Percentiles rank a stretch among this genome's conserved stretches.
Evolutionary conservation across 1,140 invertebrate species (phyloP).

Genomic region (Heliconius hermathena): DNA sequence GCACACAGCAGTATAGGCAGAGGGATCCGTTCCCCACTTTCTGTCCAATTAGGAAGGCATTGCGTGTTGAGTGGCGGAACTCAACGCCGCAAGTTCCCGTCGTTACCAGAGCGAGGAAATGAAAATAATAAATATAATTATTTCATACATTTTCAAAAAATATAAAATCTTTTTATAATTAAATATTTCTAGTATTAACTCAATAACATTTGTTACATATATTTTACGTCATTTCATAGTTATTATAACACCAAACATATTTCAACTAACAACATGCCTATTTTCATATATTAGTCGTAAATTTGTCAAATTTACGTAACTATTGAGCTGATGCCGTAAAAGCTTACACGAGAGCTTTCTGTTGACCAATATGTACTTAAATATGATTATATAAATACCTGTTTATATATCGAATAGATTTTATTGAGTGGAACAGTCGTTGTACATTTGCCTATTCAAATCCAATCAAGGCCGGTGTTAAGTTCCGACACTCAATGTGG

Average conservation of each 20-base stretch:
- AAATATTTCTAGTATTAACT: no score
- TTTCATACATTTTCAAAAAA: no score
- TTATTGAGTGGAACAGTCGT: not conserved
- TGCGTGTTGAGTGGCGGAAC: no score
- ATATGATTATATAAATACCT: constrained; percentile 5
- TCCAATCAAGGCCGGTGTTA: no score
- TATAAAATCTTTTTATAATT: no score
- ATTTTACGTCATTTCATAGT: not conserved
- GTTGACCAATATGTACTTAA: not conserved
- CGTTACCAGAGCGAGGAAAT: no score
- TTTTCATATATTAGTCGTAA: constrained; percentile 1
- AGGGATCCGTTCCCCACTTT: no score
- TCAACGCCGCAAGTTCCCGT: no score
- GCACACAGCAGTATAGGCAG: no score
- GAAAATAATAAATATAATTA: no score
- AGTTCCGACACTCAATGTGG: no score
- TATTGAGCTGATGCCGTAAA: not conserved
- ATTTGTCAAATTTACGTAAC: constrained; percentile 4
- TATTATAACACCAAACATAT: not conserved
- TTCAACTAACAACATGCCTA: constrained; percentile 4
- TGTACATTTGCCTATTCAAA: not conserved
- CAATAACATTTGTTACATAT: not conserved
- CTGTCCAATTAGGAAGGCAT: no score
- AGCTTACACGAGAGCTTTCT: constrained; percentile 1
- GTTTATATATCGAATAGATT: not conserved